phyloP scores from a whole-genome alignment of 2,888 invertebrate genomes.

The Tortrix viridana region DNA sequence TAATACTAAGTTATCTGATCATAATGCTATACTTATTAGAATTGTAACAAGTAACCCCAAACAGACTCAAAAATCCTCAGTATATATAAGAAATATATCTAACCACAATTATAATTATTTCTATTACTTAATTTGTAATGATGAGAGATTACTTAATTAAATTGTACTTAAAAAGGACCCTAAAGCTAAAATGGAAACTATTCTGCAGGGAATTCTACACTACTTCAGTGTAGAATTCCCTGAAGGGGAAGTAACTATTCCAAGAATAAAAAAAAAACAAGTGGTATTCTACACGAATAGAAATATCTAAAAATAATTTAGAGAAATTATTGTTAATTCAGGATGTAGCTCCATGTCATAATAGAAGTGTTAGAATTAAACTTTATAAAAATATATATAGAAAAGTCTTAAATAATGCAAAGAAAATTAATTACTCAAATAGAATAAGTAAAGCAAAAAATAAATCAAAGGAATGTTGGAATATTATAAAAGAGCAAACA shows the following conservation, averaged over 20 bases:
- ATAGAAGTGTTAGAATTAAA: not conserved
- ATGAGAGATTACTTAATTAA: not conserved
- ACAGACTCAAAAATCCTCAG: too few species aligned
- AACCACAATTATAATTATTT: constrained; percentile 4
- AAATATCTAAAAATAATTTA: not conserved
- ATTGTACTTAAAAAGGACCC: not conserved
- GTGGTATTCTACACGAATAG: not conserved
- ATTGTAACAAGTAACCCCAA: too few species aligned
- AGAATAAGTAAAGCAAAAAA: not conserved
- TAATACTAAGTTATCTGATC: too few species aligned
- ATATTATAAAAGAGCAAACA: not conserved
- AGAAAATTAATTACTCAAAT: not conserved
- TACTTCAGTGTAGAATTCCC: not conserved
- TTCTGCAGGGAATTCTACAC: not conserved
- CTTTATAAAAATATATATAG: not conserved
- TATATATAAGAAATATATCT: not conserved
- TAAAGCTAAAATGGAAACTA: not conserved
- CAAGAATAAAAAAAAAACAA: not conserved
- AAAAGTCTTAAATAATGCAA: not conserved
- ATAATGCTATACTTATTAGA: too few species aligned
- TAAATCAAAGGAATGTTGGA: not conserved
- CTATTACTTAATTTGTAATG: not conserved
- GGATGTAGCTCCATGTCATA: not conserved
- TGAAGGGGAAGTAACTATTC: not conserved
- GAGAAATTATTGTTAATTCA: not conserved